Evolutionary conservation across 1,140 invertebrate genomes (phyloP), one percentile per base, ranked within the genome.

Genomic region (Oryctes rhinoceros): DNA sequence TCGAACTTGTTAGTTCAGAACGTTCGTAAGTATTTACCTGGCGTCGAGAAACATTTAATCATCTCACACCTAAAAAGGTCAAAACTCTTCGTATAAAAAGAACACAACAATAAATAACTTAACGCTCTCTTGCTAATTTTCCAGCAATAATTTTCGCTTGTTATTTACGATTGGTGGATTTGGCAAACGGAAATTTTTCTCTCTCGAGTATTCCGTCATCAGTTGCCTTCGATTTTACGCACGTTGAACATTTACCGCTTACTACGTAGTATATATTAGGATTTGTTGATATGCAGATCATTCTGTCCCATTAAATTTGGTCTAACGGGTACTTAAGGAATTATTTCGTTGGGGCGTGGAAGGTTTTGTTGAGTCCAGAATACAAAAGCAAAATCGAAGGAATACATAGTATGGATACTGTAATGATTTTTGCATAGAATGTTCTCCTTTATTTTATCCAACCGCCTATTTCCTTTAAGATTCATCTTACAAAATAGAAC

Each of bases 1-100:
- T 59, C 53, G 53, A 59, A n/a, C 53, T n/a, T 59, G 53, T 59
- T 59, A 18, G 18, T 59, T 59, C 53, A 59, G 53, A 3, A 59
- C n/a, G n/a, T 59, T 59, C n/a, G 15, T 59, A 18, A 13, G 53
- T 59, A 59, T 59, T 59, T 59, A 18, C 18, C 18, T n/a, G 18
- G 1, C n/a, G 53, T 7, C 18, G 53, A 59, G 15, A 18, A 59
- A 59, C 20, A 20, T 18, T 15, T 59, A 18, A 59, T 59, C 53
- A 59, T 59, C 53, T n/a, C 7, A 59, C n/a, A 11, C 20, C 18
- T 6, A 59, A 18, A 59, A 59, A 59, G 53, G 53, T 59, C 53
- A 59, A 59, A 59, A 59, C 18, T 59, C 13, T 59, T 4, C 18
- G n/a, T n/a, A 6, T 59, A 18, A 15, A 59, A 59, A 2, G 53